These are phyloP conservation scores for Coracopsis vasa DNA, from an alignment of 2,113 vertebrate genomes.

Conservation along the genomic window DNA sequence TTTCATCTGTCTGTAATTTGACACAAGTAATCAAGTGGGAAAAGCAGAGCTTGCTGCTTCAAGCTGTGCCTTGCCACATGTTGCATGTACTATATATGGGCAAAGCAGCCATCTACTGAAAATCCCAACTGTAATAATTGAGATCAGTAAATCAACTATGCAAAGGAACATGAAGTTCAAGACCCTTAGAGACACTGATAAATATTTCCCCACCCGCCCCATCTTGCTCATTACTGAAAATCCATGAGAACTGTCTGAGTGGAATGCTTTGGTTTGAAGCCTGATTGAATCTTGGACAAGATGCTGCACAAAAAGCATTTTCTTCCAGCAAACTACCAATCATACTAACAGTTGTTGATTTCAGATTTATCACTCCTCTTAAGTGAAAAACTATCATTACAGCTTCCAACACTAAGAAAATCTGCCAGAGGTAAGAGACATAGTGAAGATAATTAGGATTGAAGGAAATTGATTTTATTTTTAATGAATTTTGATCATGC, in stretches of 20 bases:
- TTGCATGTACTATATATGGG: neutral
- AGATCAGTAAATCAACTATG: slow-evolving; percentile 12
- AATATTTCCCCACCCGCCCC: slow-evolving; percentile 60
- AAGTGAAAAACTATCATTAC: slow-evolving; percentile 20
- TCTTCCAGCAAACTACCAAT: slow-evolving; percentile 67
- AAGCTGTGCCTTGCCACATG: accelerated
- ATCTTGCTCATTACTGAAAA: slow-evolving; percentile 63
- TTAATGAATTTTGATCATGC: neutral
- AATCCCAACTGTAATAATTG: neutral
- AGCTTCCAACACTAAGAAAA: slow-evolving; percentile 51
- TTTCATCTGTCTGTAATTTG: neutral
- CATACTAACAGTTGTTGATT: slow-evolving; percentile 70
- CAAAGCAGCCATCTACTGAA: neutral
- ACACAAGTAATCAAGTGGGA: neutral
- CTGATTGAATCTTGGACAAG: slow-evolving; percentile 72
- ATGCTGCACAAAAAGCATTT: slow-evolving; percentile 38
- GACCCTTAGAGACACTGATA: slow-evolving; percentile 56
- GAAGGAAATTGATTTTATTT: slow-evolving; percentile 1
- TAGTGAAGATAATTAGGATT: slow-evolving; percentile 21
- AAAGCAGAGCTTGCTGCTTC: neutral
- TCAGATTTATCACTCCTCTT: slow-evolving; percentile 68
- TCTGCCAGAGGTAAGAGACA: slow-evolving; percentile 61
- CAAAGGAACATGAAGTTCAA: slow-evolving; percentile 35
- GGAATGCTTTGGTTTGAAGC: slow-evolving; percentile 72
- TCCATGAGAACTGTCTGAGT: slow-evolving; percentile 65